Base-by-base conservation (phyloP, 2,113 vertebrate species). In the Callionymus lyra region DNA sequence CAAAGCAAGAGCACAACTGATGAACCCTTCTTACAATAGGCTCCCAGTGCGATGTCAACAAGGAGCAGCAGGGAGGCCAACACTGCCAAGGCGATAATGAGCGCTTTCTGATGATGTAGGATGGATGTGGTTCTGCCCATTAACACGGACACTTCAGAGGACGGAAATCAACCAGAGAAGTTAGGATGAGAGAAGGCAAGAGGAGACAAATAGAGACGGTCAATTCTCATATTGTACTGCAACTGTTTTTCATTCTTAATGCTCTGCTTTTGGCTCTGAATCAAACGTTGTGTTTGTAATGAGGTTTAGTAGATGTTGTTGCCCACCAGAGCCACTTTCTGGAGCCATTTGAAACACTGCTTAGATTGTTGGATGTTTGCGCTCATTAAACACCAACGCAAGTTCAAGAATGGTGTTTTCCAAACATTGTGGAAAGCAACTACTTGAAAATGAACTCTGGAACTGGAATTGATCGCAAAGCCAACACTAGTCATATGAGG, bases 1-100 rank as follows among this genome's bases (percentile, higher is more conserved):
- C 10, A 9, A 16, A 9, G 21, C 27, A 19, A 5, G 19, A 9
- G 10, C n/a, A 18, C 19, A 39, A 2, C 6, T 9, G 9, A 5
- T n/a, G 2, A 36, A 2, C 9, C 12, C 2, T 36, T 74, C 79
- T 79, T 63, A 82, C 79, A 80, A 9, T 76, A 68, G 39, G 72
- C 54, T 36, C 76, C 68, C 46, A 80, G 63, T 59, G 76, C 70
- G 8, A 82, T 65, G 32, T 77, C 56, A 15, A 53, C 41, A 15
- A 33, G 40, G 0, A 82, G 53, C 1, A 80, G 72, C 41, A 80
- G 33, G 31, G 17, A 34, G 38, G 70, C 70, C 0, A 80, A 61
- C 44, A 44, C 63, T 1, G 47, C 50, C 54, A 79, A 54, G 34
- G 60, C 39, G 10, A 53, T 35, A 21, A 18, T 36, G 1, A 77